Evolutionary conservation across 2,888 invertebrate species (phyloP).

Genomic region (Coelopa pilipes): DNA sequence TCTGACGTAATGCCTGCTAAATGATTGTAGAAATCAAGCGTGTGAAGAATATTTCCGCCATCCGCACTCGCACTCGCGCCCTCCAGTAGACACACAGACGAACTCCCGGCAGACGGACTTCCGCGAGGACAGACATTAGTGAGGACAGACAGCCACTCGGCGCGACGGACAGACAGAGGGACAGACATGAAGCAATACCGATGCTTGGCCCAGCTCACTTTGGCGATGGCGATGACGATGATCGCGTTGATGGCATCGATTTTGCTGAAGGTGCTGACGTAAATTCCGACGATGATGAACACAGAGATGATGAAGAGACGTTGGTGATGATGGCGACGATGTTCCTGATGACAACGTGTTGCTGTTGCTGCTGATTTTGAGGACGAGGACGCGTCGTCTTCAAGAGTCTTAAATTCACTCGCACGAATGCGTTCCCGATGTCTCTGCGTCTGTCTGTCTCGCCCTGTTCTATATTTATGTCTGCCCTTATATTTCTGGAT

Average conservation of each 20-base stretch:
- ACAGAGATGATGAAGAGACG: too few relatives aligned
- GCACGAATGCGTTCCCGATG: neutral
- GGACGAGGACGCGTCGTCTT: neutral
- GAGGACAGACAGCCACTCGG: conserved; percentile 2
- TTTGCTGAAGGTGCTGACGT: too few relatives aligned
- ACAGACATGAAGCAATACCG: neutral
- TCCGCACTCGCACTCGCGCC: neutral
- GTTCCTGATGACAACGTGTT: too few relatives aligned
- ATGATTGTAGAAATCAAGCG: conserved; percentile 18
- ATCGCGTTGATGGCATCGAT: too few relatives aligned
- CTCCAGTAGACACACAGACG: too few relatives aligned
- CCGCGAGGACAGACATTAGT: too few relatives aligned
- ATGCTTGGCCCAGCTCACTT: too few relatives aligned
- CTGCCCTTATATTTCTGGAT: too few relatives aligned
- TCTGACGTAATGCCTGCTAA: neutral
- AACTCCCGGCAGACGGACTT: neutral
- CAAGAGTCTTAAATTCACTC: conserved; percentile 8
- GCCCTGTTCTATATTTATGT: too few relatives aligned
- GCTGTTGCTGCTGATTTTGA: neutral
- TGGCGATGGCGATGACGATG: neutral
- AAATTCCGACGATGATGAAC: too few relatives aligned
- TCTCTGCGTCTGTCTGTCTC: too few relatives aligned
- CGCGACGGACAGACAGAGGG: conserved; percentile 8
- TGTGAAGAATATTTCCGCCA: conserved; percentile 9
- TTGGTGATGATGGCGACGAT: too few relatives aligned